Evolutionary conservation across 2,797 vertebrate species (phyloP).

Genomic region (Poecilia gillii): DNA sequence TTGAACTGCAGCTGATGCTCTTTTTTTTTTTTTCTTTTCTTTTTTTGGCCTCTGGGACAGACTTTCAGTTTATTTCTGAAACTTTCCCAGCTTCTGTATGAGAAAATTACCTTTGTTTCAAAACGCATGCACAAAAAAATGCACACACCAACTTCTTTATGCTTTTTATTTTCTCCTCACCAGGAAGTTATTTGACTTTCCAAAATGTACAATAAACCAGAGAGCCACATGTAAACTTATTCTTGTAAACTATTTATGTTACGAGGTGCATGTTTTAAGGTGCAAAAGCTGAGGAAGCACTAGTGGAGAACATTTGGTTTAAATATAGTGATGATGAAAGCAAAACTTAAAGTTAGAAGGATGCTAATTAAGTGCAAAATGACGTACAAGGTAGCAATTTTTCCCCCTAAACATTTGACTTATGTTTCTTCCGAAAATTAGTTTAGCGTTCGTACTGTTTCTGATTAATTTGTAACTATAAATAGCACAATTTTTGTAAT

Average conservation of each 20-base stretch:
- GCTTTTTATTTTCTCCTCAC: not conserved
- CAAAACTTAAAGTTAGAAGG: not conserved
- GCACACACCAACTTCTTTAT: not conserved
- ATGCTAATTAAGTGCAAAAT: not conserved
- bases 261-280: not conserved
- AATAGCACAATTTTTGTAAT: not conserved
- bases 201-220: not conserved
- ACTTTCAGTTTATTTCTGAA: conserved; percentile 38
- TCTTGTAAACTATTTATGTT: not conserved
- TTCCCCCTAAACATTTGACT: not conserved
- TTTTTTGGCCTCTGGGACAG: not conserved
- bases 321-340: not conserved
- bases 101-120: not conserved
- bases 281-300: not conserved
- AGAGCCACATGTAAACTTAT: not conserved
- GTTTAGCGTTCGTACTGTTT: not conserved
- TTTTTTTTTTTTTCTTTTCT: too few species aligned
- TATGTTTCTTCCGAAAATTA: not conserved
- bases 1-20: not conserved
- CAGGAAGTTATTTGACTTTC: not conserved
- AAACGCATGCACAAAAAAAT: not conserved
- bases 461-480: not conserved
- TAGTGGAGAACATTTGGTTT: not conserved
- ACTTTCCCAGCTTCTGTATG: conserved; percentile 8
- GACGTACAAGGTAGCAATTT: not conserved